phyloP scores from a whole-genome alignment of 2,888 invertebrate genomes.

The Petrolisthes cinctipes region DNA sequence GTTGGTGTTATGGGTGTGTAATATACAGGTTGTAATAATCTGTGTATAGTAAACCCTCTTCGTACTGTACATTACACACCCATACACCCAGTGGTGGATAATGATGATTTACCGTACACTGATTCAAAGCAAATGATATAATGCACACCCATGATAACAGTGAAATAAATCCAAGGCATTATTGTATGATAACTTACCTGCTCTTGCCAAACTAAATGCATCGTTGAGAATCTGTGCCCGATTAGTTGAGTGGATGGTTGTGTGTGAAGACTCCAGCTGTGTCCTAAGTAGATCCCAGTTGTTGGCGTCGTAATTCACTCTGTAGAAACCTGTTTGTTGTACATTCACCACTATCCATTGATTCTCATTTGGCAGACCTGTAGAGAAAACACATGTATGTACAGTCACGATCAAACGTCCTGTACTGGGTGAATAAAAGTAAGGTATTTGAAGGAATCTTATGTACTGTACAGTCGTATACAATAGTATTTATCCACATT shows the following conservation, averaged over 20 bases:
- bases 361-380: conserved; percentile 67
- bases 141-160: too few species aligned
- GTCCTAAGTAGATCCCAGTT: conserved; percentile 83
- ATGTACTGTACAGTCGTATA: not conserved
- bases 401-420: too few species aligned
- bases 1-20: too few species aligned
- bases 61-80: too few species aligned
- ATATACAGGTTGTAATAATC: too few species aligned
- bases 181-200: conserved; percentile 70
- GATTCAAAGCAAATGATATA: too few species aligned
- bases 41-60: too few species aligned
- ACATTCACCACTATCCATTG: conserved; percentile 84
- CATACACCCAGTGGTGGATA: too few species aligned
- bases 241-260: conserved; percentile 82
- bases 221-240: conserved; percentile 92
- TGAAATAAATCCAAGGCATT: not conserved
- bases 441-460: too few species aligned
- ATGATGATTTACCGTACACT: too few species aligned
- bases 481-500: too few species aligned
- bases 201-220: conserved; percentile 64
- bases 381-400: not conserved
- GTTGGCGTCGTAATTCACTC: conserved; percentile 81
- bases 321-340: conserved; percentile 76
- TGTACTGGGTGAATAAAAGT: too few species aligned
- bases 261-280: conserved; percentile 76